Conservation (phyloP, 2,113 vertebrate species). For the Uropsilus gracilis region DNA sequence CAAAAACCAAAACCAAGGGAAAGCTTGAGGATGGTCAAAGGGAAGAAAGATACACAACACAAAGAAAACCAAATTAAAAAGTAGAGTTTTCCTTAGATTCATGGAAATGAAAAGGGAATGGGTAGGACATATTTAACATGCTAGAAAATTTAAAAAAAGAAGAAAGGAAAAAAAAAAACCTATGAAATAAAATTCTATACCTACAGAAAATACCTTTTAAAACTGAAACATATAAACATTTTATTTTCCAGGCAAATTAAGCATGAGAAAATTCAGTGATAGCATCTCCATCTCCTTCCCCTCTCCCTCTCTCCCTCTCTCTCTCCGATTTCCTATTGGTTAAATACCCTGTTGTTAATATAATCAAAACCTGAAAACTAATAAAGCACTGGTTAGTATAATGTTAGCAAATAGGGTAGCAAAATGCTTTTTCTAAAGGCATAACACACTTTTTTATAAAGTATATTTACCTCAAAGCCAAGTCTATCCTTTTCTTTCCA, state of each 20-base stretch:
- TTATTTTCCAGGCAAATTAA: neutral
- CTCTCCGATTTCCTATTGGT: neutral
- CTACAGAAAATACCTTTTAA: neutral
- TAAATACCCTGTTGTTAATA: neutral
- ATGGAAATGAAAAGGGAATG: neutral
- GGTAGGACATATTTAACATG: neutral
- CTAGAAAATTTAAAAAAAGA: no score
- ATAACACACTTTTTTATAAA: neutral
- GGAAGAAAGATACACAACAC: neutral
- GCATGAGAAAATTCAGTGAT: neutral
- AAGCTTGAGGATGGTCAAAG: neutral
- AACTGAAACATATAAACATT: neutral
- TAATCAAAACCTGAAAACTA: neutral
- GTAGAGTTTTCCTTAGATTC: neutral
- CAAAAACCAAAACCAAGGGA: neutral
- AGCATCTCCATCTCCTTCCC: no score
- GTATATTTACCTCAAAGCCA: constrained; percentile 94
- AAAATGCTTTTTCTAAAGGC: constrained; percentile 23
- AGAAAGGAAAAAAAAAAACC: neutral
- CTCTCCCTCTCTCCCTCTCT: no score
- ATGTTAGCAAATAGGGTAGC: no score
- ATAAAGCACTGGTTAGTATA: neutral
- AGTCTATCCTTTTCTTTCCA: constrained; percentile 99
- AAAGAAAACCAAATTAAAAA: neutral
- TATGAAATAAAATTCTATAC: neutral